Conservation (phyloP, 2,888 invertebrate species). For the Eristalinus sepulchralis region DNA sequence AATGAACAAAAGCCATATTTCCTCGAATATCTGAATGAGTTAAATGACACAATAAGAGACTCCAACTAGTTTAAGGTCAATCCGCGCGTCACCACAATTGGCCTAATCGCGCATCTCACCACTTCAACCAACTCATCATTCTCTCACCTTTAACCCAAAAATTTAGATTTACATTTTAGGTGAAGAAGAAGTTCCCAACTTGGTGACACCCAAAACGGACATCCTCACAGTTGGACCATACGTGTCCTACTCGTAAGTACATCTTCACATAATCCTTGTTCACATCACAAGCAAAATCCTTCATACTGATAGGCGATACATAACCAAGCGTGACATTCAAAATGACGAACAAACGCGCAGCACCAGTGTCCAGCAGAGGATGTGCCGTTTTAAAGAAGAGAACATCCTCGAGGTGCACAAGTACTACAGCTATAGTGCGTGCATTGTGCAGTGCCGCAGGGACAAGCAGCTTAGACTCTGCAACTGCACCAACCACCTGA, state of each 20-base stretch:
- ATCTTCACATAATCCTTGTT: background rate
- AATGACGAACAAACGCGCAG: conserved; percentile 85
- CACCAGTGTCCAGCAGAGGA: conserved; percentile 85
- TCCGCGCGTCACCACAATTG: too few species aligned
- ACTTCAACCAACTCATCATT: too few species aligned
- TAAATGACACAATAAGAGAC: too few species aligned
- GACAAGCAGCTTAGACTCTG: conserved; percentile 84
- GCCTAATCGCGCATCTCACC: too few species aligned
- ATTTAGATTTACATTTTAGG: conserved; percentile 84
- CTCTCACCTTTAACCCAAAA: too few species aligned
- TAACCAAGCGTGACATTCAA: conserved; percentile 84
- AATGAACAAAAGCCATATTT: too few species aligned
- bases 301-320: conserved; percentile 81
- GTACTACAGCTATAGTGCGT: conserved; percentile 88
- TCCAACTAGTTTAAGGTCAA: too few species aligned
- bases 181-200: conserved; percentile 86
- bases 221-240: conserved; percentile 84
- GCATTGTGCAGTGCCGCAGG: conserved; percentile 87
- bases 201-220: conserved; percentile 85
- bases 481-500: conserved; percentile 87
- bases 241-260: conserved; percentile 82
- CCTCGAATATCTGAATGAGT: too few species aligned
- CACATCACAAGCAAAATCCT: too few species aligned
- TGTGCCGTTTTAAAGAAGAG: conserved; percentile 87
- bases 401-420: conserved; percentile 84